These are phyloP conservation scores for Cydia amplana DNA, from an alignment of 1,140 invertebrate species.

Conservation along the genomic window DNA sequence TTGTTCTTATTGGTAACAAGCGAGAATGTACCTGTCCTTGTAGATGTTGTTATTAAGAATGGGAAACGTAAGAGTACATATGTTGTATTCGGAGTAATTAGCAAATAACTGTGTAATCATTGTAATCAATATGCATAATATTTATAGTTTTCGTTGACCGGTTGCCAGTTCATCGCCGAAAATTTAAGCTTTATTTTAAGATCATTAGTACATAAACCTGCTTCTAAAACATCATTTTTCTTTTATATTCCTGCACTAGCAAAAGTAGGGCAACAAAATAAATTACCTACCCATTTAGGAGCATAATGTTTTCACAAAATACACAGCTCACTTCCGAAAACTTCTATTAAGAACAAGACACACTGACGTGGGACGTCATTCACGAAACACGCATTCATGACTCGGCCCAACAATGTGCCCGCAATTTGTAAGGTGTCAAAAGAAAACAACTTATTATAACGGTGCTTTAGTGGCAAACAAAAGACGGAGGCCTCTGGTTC, in stretches of 20 bases:
- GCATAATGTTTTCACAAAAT: constrained; percentile 11
- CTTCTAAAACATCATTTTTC: background rate
- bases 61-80: background rate
- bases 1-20: background rate
- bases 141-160: too few relatives aligned
- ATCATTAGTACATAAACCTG: too few relatives aligned
- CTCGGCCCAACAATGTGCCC: constrained; percentile 15
- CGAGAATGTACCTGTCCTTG: background rate
- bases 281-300: background rate
- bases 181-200: too few relatives aligned
- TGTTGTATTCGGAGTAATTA: too few relatives aligned
- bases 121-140: too few relatives aligned
- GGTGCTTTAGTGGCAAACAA: constrained; percentile 24
- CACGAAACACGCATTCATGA: background rate
- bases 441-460: constrained; percentile 30
- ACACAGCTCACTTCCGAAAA: background rate
- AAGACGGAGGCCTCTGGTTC: background rate
- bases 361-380: constrained; percentile 4
- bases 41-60: background rate
- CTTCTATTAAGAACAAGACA: background rate
- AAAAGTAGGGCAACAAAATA: background rate
- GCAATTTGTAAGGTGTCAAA: constrained; percentile 29
- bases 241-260: too few relatives aligned
- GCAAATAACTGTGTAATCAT: too few relatives aligned
- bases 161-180: too few relatives aligned